Evolutionary conservation across 1,140 invertebrate genomes (phyloP).

Genomic region (Holcopasites calliopsidis): DNA sequence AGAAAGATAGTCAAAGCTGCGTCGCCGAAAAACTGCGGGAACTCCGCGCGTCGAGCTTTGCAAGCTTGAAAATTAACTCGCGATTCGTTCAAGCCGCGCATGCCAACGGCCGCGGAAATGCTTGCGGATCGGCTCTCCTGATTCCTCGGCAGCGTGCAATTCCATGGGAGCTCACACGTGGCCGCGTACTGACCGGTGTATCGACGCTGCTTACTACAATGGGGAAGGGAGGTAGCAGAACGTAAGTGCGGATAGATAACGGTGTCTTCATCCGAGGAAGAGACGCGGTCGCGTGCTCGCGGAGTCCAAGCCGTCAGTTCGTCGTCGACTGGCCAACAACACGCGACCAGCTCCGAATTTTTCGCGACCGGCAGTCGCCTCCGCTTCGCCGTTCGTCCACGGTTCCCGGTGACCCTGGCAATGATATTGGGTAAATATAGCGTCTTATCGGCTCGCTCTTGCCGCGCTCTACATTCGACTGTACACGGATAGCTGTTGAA

Average conservation of each 20-base stretch:
- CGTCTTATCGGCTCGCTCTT: too few relatives aligned
- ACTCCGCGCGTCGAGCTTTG: neutral
- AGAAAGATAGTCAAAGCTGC: too few relatives aligned
- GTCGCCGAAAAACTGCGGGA: too few relatives aligned
- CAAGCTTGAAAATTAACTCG: too few relatives aligned
- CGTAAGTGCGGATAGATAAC: slow-evolving; percentile 53
- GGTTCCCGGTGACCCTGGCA: neutral
- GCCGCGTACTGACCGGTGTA: neutral
- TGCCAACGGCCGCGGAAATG: neutral
- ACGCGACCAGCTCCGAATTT: too few relatives aligned
- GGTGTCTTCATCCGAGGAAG: slow-evolving; percentile 35
- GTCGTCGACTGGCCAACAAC: neutral
- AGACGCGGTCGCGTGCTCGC: slow-evolving; percentile 12
- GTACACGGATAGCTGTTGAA: neutral
- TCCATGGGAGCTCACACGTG: slow-evolving; percentile 23
- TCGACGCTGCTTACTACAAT: slow-evolving; percentile 24
- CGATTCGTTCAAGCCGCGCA: slow-evolving; percentile 36
- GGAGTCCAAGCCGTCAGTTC: slow-evolving; percentile 9
- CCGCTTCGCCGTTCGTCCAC: neutral
- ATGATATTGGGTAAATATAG: slow-evolving; percentile 46
- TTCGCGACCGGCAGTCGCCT: too few relatives aligned
- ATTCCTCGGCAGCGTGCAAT: neutral
- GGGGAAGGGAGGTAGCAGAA: slow-evolving; percentile 33
- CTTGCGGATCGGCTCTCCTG: neutral
- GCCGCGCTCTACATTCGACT: too few relatives aligned